phyloP scores from a whole-genome alignment of 2,888 invertebrate species.

The Eulithis prunata region DNA sequence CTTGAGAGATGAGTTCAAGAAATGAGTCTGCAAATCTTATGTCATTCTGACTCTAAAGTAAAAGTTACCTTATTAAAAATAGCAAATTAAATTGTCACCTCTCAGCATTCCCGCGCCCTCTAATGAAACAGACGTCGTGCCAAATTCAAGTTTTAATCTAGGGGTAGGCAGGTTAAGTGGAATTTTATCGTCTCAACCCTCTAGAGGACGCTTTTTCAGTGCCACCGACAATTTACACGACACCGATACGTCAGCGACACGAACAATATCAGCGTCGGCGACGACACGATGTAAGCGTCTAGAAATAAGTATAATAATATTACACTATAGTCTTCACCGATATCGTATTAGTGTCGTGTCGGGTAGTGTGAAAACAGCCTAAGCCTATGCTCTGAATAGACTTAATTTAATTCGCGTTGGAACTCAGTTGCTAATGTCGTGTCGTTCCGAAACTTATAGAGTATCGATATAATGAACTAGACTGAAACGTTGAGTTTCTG shows the following conservation, averaged over 20 bases:
- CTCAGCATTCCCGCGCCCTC: slow-evolving; percentile 11
- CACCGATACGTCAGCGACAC: no score
- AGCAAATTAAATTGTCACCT: slow-evolving; percentile 19
- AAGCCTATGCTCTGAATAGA: slow-evolving; percentile 5
- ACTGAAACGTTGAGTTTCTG: background rate
- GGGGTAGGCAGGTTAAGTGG: slow-evolving; percentile 27
- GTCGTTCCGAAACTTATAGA: background rate
- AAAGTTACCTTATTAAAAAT: slow-evolving; percentile 5
- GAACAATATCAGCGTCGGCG: no score
- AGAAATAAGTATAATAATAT: no score
- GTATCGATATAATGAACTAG: slow-evolving; percentile 6
- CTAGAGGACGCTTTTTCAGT: background rate
- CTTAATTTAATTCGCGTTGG: slow-evolving; percentile 22
- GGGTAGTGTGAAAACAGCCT: no score
- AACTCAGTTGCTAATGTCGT: slow-evolving; percentile 9
- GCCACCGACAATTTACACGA: no score
- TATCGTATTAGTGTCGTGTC: no score
- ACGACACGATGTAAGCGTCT: no score
- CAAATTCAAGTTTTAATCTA: slow-evolving; percentile 19
- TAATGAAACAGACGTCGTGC: slow-evolving; percentile 24
- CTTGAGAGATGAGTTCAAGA: no score
- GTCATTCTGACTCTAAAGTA: background rate
- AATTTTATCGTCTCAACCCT: slow-evolving; percentile 30
- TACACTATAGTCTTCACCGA: no score
- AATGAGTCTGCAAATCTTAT: background rate